Percentiles rank a stretch among this genome's conserved stretches.
These are phyloP conservation scores for Melanostigma gelatinosum DNA, from an alignment of 2,113 vertebrate genomes.

Conservation along the genomic window DNA sequence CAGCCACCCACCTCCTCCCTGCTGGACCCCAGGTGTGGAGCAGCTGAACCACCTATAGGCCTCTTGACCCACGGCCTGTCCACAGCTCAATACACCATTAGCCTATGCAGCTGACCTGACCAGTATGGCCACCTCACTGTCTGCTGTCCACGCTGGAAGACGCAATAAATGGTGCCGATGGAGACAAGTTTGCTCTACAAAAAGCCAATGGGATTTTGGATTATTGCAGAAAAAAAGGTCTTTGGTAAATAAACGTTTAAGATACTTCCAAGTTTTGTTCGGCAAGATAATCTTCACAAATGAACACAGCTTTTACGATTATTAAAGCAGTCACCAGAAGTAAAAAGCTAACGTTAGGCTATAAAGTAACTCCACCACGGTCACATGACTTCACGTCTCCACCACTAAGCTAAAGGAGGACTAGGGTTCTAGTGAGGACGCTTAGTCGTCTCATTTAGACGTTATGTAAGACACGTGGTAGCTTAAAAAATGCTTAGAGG, in stretches of 20 bases:
- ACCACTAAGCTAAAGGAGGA: not conserved
- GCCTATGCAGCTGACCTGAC: slow-evolving; percentile 67
- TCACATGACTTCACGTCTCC: too few species aligned
- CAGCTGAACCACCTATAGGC: slow-evolving; percentile 74
- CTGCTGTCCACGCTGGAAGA: not conserved
- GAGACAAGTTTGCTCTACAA: not conserved
- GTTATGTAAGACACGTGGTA: too few species aligned
- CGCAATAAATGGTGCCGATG: not conserved
- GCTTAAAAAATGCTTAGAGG: too few species aligned
- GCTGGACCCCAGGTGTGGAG: slow-evolving; percentile 75
- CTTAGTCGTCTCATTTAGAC: not conserved
- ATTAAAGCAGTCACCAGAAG: too few species aligned
- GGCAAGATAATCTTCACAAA: too few species aligned
- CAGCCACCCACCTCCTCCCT: not conserved
- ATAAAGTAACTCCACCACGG: too few species aligned
- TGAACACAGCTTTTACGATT: too few species aligned
- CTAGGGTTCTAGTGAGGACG: not conserved
- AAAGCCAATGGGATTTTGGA: not conserved
- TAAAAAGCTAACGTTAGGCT: too few species aligned
- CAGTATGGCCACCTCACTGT: slow-evolving; percentile 1
- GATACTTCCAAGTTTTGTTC: not conserved
- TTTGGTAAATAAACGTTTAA: not conserved
- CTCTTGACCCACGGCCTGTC: slow-evolving; percentile 75
- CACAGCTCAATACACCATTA: slow-evolving; percentile 84
- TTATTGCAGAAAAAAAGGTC: too few species aligned